Percentiles rank a stretch among this genome's conserved stretches.
Evolutionary conservation across 2,113 vertebrate genomes (phyloP).

Genomic region (Odobenus rosmarus): DNA sequence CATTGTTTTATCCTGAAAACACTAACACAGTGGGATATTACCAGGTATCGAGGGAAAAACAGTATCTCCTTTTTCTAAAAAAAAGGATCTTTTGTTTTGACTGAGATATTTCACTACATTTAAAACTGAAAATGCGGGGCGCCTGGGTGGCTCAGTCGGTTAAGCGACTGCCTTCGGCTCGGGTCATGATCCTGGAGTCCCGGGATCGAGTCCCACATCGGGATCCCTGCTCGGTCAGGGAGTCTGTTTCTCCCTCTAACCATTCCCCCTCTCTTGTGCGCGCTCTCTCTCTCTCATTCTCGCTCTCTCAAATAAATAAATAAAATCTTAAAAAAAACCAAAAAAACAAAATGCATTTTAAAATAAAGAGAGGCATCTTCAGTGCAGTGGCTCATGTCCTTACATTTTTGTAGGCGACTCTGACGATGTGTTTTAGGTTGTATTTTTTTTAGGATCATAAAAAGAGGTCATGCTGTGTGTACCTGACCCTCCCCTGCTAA

Average conservation of each 20-base stretch:
- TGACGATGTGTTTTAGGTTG: neutral
- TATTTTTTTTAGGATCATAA: neutral
- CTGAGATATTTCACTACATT: neutral
- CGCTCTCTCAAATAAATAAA: no score
- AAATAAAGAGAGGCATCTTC: neutral
- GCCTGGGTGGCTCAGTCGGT: no score
- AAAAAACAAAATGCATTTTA: slow-evolving; percentile 14
- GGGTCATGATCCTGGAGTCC: no score
- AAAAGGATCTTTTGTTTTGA: neutral
- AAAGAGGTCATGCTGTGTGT: neutral
- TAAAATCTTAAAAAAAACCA: no score
- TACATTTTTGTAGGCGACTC: neutral
- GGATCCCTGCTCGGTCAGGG: no score
- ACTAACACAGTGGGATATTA: neutral
- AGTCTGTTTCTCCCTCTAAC: no score
- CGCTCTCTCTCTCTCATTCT: no score
- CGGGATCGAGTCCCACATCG: no score
- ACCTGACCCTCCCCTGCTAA: neutral
- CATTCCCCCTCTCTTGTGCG: no score
- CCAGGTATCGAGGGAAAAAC: neutral
- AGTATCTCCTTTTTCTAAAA: neutral
- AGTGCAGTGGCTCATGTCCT: neutral
- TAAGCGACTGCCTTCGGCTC: no score
- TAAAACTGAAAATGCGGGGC: slow-evolving; percentile 13
- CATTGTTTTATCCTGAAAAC: slow-evolving; percentile 8